phyloP scores from a whole-genome alignment of 2,888 invertebrate genomes.

The Alitta virens region DNA sequence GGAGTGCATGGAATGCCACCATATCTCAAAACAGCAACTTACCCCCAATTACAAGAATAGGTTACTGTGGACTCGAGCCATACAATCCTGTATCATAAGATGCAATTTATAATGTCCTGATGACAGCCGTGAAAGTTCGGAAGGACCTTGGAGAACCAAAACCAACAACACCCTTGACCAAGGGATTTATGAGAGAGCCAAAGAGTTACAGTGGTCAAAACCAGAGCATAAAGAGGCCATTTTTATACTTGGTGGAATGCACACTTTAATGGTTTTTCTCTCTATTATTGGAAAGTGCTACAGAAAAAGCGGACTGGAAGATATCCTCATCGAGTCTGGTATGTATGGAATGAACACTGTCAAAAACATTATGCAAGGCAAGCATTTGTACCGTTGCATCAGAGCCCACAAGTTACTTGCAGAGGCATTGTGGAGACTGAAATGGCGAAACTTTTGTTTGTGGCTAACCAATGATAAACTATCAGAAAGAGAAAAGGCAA shows the following conservation, averaged over 20 bases:
- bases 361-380: neutral
- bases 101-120: neutral
- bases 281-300: neutral
- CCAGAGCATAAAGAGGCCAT: neutral
- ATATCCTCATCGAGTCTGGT: neutral
- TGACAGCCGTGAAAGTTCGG: neutral
- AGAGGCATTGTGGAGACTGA: neutral
- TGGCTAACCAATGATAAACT: too few relatives aligned
- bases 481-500: too few relatives aligned
- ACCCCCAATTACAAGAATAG: neutral
- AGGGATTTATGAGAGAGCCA: neutral
- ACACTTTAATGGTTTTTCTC: neutral
- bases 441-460: neutral
- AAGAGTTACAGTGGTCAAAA: neutral
- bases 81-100: neutral
- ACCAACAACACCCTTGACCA: neutral
- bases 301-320: neutral
- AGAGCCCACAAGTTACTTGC: neutral
- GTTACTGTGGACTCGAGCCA: neutral
- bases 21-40: neutral
- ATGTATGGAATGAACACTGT: neutral
- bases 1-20: neutral
- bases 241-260: neutral
- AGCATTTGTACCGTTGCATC: neutral
- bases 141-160: neutral